Percentiles rank a stretch among this genome's conserved stretches.
Conservation (phyloP, 2,797 vertebrate genomes). For the Spea hammondii region DNA sequence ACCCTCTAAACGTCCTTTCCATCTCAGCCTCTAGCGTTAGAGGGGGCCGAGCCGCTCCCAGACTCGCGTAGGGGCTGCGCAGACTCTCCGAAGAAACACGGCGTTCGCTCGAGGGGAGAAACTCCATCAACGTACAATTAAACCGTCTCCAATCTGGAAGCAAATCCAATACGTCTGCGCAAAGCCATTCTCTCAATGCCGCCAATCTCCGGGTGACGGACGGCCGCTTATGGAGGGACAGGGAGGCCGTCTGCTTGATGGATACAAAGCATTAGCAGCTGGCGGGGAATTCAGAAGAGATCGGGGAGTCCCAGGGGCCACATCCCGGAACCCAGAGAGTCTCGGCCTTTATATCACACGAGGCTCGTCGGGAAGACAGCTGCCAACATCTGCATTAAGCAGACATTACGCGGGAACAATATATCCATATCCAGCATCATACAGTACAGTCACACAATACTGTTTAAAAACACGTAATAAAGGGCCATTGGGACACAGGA, state of each 20-base stretch:
- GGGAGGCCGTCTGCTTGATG: slow-evolving; percentile 7
- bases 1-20: no score
- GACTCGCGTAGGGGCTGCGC: neutral
- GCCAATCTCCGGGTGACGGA: slow-evolving; percentile 29
- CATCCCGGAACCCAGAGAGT: slow-evolving; percentile 9
- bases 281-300: slow-evolving; percentile 7
- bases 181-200: slow-evolving; percentile 9
- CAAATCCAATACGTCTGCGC: slow-evolving; percentile 4
- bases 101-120: slow-evolving; percentile 22
- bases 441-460: no score
- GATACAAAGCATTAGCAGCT: slow-evolving; percentile 32
- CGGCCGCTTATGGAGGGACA: slow-evolving; percentile 13
- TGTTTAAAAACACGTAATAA: no score
- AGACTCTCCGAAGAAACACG: neutral
- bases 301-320: slow-evolving; percentile 18
- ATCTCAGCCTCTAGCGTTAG: no score
- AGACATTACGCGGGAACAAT: neutral
- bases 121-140: slow-evolving; percentile 36
- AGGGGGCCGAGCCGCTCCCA: neutral
- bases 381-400: slow-evolving; percentile 7
- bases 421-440: neutral
- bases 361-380: slow-evolving; percentile 8
- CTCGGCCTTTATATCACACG: slow-evolving; percentile 1
- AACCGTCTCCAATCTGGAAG: slow-evolving; percentile 27
- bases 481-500: no score